Evolutionary conservation across 2,797 vertebrate genomes (phyloP), one percentile per base, ranked within the genome.

Genomic region (Adelosebastes latens): DNA sequence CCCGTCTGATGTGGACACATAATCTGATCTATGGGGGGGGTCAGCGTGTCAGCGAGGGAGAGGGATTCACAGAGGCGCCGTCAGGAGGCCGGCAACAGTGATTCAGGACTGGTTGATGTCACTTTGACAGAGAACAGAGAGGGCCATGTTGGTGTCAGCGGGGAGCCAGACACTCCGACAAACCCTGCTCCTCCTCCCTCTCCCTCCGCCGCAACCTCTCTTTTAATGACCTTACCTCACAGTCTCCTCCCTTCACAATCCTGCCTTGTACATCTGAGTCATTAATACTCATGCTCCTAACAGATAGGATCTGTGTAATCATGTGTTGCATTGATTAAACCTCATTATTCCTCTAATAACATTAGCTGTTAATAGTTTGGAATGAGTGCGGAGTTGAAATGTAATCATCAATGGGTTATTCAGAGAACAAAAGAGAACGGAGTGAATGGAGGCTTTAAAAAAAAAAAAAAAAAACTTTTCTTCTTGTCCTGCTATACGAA

Each of bases 111-210:
- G 88, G 74, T 89, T 89, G 82, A 89, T 93, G 90, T 95, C 94
- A 94, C 87, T 87, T 80, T 94, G 94, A 94, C 89, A 88, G 86
- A 88, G 90, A 95, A 92, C 94, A 94, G 93, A 86, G 73, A 63
- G 70, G 83, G 83, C 90, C 88, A 88, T 92, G 92, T 93, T 85
- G 72, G 71, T 91, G 93, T 94, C 87, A 93, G 90, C 46, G 11
- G 89, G 88, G 74, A 89, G 78, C 72, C 88, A 88, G 87, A 90
- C 88, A 67, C 88, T 67, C 80, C 4, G 39, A 86, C 64, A 61
- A 61, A 53, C 61, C 65, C 68, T 6, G 25, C 34, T 64, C 81
- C 84, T 75, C 82, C 78, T 59, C 69, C 63, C 34, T 36, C 84
- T 29, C 61, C 63, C 77, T 63, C 68, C 36, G 11, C 71, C 25